Percentiles rank a stretch among this genome's conserved stretches.
phyloP scores from a whole-genome alignment of 2,113 vertebrate genomes.

The Myodes glareolus region DNA sequence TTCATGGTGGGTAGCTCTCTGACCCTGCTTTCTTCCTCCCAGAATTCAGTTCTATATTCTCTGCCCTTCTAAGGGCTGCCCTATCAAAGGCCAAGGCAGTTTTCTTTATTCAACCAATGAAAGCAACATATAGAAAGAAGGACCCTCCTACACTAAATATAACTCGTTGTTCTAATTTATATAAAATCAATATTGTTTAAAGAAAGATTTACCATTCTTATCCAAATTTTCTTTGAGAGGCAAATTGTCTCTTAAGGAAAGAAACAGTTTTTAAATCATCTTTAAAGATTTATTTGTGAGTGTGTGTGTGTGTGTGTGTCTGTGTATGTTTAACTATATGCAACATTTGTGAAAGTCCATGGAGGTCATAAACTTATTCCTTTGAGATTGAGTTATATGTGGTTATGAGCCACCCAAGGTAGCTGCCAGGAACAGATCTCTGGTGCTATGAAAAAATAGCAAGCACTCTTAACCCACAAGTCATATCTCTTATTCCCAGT shows the following conservation, averaged over 20 bases:
- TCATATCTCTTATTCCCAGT: background rate
- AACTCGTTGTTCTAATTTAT: background rate
- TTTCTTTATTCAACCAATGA: no score
- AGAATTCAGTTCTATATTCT: no score
- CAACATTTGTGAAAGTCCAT: no score
- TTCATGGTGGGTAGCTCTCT: no score
- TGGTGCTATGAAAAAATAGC: background rate
- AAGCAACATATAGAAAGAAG: no score
- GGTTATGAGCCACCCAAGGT: background rate
- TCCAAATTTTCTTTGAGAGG: background rate
- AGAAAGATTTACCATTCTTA: background rate
- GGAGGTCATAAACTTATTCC: background rate
- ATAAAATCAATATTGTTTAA: background rate
- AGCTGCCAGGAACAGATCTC: background rate
- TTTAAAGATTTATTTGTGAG: background rate
- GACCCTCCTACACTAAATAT: no score
- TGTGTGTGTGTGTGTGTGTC: background rate
- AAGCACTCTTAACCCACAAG: no score
- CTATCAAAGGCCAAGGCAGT: no score
- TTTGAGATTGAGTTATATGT: background rate
- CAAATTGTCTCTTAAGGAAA: background rate
- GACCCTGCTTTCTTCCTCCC: no score
- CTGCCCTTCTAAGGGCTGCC: no score
- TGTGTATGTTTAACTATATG: background rate
- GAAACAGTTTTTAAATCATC: background rate